These are phyloP conservation scores for Clunio marinus DNA, from an alignment of 2,888 invertebrate genomes.

Conservation along the genomic window DNA sequence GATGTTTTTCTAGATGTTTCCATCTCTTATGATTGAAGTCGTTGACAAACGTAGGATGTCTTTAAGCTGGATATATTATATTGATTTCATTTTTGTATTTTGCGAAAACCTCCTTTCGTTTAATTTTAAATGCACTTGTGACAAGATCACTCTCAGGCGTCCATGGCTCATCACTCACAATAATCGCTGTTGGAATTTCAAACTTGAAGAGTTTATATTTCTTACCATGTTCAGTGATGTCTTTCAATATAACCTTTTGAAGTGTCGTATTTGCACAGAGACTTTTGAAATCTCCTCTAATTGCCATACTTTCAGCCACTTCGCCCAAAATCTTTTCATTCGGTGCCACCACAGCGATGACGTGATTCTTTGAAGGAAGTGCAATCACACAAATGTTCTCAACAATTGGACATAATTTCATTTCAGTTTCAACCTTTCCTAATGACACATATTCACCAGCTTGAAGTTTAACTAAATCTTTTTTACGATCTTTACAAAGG, in stretches of 20 bases:
- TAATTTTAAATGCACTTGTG: constrained; percentile 96
- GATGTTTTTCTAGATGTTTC: too few relatives aligned
- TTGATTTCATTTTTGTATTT: constrained; percentile 89
- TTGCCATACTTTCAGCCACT: constrained; percentile 66
- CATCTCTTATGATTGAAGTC: too few relatives aligned
- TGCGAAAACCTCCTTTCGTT: constrained; percentile 92
- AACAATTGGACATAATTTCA: constrained; percentile 89
- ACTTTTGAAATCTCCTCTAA: constrained; percentile 61
- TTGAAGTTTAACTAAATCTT: constrained; percentile 96
- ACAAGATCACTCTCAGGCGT: constrained; percentile 96
- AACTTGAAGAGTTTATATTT: constrained; percentile 87
- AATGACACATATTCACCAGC: constrained; percentile 97
- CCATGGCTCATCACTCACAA: constrained; percentile 89
- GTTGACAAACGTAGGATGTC: too few relatives aligned
- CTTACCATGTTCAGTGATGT: constrained; percentile 75
- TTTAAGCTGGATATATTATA: constrained; percentile 92
- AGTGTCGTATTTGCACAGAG: constrained; percentile 70
- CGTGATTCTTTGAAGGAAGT: constrained; percentile 76
- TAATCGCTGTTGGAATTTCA: constrained; percentile 87
- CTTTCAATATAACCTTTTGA: constrained; percentile 76
- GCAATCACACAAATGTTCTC: constrained; percentile 98
- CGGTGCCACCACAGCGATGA: constrained; percentile 89
- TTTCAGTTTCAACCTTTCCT: constrained; percentile 91
- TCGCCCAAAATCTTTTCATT: constrained; percentile 65
- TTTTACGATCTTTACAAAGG: constrained; percentile 99